Conservation (phyloP, 2,797 vertebrate species). For the Melanotaenia maccullochi region DNA sequence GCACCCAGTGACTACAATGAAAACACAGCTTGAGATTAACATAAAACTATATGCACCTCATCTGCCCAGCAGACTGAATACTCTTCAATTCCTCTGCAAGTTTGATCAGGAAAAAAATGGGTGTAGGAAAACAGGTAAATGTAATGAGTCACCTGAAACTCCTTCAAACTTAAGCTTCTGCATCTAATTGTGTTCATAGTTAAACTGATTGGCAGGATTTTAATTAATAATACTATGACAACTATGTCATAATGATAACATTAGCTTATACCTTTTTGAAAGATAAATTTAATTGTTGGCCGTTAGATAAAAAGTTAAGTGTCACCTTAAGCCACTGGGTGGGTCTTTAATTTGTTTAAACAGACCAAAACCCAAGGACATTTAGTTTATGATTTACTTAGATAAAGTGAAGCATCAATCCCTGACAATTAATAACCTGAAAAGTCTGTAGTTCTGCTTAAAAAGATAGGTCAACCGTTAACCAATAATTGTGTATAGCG, state of each 20-base stretch:
- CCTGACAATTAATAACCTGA: background rate
- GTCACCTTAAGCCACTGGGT: background rate
- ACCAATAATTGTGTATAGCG: background rate
- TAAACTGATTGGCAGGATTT: background rate
- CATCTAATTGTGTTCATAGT: background rate
- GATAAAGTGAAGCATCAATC: background rate
- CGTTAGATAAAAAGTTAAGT: background rate
- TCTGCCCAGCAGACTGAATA: background rate
- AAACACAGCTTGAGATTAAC: background rate
- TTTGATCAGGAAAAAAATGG: background rate
- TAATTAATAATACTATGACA: background rate
- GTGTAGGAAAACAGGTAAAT: background rate
- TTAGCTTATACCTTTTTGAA: background rate
- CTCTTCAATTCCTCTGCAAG: too few species aligned
- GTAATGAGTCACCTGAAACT: background rate
- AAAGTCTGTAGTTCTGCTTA: background rate
- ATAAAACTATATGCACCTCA: background rate
- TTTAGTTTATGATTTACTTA: slow-evolving; percentile 1
- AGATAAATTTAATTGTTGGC: background rate
- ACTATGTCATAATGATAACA: background rate
- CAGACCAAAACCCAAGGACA: background rate
- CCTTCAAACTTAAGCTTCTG: background rate
- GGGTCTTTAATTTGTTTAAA: background rate
- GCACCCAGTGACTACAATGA: background rate
- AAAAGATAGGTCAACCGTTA: background rate